Conservation (phyloP, 2,888 invertebrate species). For the Cyaniris semiargus region DNA sequence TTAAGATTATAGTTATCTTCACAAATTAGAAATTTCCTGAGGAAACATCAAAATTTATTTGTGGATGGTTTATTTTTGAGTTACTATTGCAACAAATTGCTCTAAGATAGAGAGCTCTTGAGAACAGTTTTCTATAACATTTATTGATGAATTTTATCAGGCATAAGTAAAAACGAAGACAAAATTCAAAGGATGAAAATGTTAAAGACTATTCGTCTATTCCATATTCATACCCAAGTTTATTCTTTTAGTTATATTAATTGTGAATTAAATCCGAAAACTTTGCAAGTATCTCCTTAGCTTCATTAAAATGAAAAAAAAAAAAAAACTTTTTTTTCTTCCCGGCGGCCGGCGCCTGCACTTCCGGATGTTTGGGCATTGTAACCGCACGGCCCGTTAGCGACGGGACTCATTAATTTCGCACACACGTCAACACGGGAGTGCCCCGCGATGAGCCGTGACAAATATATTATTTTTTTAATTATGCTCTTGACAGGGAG, state of each 20-base stretch:
- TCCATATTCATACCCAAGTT: too few species aligned
- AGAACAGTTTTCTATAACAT: neutral
- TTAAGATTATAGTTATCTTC: constrained; percentile 58
- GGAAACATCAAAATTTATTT: constrained; percentile 62
- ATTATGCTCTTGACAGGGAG: constrained; percentile 40
- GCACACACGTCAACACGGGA: constrained; percentile 64
- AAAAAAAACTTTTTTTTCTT: neutral
- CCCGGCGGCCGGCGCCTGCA: constrained; percentile 49
- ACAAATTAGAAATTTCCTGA: constrained; percentile 72
- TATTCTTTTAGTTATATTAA: too few species aligned
- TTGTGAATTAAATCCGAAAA: too few species aligned
- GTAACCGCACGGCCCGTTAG: constrained; percentile 63
- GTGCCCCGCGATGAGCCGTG: constrained; percentile 57
- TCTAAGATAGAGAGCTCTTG: neutral
- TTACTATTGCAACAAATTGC: constrained; percentile 12
- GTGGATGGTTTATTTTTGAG: constrained; percentile 33
- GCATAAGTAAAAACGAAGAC: too few species aligned
- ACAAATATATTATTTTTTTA: constrained; percentile 49
- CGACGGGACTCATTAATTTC: constrained; percentile 58
- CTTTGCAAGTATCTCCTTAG: neutral
- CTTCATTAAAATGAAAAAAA: neutral
- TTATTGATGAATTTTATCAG: neutral
- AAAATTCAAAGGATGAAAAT: too few species aligned
- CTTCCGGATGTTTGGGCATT: constrained; percentile 58
- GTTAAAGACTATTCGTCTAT: too few species aligned